phyloP scores from a whole-genome alignment of 2,797 vertebrate species.

The Sphenodon punctatus region DNA sequence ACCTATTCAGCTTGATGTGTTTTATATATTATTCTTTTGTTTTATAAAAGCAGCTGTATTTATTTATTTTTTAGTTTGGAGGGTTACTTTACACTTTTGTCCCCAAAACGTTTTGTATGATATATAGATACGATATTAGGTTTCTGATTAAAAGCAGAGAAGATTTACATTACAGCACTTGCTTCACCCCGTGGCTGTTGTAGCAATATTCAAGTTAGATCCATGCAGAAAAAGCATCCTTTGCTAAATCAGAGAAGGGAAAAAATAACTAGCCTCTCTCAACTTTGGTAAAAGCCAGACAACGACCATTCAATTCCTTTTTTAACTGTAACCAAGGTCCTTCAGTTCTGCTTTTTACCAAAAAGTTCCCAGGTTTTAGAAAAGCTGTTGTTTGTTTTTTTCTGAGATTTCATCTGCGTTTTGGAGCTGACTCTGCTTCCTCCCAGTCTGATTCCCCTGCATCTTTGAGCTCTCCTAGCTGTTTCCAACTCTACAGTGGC shows the following conservation, averaged over 20 bases:
- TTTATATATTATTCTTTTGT: no score
- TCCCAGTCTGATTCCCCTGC: no score
- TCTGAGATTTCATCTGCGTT: no score
- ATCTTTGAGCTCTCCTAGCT: no score
- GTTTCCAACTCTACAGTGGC: no score
- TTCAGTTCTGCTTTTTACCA: not conserved
- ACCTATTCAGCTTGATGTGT: not conserved
- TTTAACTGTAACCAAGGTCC: not conserved
- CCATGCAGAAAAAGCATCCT: not conserved
- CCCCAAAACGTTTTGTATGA: no score
- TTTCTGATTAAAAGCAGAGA: not conserved
- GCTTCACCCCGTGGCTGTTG: not conserved
- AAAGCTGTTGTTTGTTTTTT: not conserved
- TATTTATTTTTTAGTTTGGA: no score
- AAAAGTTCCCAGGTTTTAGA: no score
- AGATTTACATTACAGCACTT: not conserved
- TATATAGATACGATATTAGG: no score
- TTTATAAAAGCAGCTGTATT: no score
- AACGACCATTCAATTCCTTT: not conserved
- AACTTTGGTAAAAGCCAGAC: not conserved
- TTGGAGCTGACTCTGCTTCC: no score
- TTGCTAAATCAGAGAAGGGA: not conserved
- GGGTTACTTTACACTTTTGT: no score
- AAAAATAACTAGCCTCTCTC: not conserved
- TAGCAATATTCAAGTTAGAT: fast-evolving